Percentiles rank a stretch among this genome's conserved stretches.
These are phyloP conservation scores for Caracal caracal DNA, from an alignment of 2,113 vertebrate genomes.

Conservation along the genomic window DNA sequence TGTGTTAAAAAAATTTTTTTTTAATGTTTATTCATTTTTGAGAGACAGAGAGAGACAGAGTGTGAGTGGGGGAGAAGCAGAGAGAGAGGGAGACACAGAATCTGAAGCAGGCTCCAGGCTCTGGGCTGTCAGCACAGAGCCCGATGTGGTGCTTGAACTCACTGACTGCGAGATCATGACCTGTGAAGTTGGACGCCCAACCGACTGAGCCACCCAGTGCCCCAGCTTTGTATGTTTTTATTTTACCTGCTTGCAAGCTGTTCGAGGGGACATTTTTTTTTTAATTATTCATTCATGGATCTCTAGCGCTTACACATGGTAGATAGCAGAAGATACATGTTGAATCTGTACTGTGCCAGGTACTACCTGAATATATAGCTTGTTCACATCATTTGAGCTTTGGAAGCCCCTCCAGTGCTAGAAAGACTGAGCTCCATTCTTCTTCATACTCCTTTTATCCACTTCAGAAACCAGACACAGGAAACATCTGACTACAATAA, in stretches of 20 bases:
- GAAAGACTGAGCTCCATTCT: constrained; percentile 41
- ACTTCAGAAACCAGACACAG: constrained; percentile 81
- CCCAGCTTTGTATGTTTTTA: not conserved
- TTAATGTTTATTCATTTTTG: too few species aligned
- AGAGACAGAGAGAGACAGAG: too few species aligned
- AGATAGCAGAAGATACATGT: not conserved
- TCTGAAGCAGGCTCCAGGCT: too few species aligned
- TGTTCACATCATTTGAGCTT: not conserved
- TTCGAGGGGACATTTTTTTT: constrained; percentile 1
- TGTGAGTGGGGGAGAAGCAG: too few species aligned
- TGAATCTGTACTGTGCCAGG: not conserved
- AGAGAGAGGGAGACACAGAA: too few species aligned
- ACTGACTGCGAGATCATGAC: too few species aligned
- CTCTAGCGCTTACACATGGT: not conserved
- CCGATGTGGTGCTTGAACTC: too few species aligned
- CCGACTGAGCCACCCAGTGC: too few species aligned
- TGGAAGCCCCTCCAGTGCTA: not conserved
- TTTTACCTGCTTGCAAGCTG: not conserved
- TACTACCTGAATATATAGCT: not conserved
- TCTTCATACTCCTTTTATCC: constrained; percentile 65
- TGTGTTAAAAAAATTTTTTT: not conserved
- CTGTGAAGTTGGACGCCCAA: too few species aligned
- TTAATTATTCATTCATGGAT: not conserved
- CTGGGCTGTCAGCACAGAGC: too few species aligned
- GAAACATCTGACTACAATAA: constrained; percentile 85